Evolutionary conservation across 1,140 invertebrate genomes (phyloP).

Genomic region (Maconellicoccus hirsutus): DNA sequence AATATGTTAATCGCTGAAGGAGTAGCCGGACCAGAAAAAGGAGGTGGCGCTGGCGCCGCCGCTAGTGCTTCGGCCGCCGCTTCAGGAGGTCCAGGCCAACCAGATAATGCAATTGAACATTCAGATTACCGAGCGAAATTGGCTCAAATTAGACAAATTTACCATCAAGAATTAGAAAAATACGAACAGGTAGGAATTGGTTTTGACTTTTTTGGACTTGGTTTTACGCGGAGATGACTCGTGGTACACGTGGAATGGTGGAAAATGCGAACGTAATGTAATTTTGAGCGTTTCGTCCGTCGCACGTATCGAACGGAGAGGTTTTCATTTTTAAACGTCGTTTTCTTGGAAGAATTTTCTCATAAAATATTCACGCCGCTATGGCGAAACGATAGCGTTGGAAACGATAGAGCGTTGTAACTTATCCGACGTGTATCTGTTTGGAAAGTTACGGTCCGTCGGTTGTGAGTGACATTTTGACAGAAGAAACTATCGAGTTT

Average conservation of each 20-base stretch:
- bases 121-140: constrained; percentile 98
- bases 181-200: constrained; percentile 70
- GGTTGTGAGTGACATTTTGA: constrained; percentile 22
- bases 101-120: constrained; percentile 96
- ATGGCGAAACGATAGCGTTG: background rate
- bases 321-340: no score
- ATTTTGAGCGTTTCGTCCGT: no score
- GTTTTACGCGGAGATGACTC: no score
- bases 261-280: no score
- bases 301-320: background rate
- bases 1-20: constrained; percentile 99
- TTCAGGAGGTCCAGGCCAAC: constrained; percentile 56
- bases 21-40: constrained; percentile 95
- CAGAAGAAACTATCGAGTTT: constrained; percentile 16
- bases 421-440: constrained; percentile 18
- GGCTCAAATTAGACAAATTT: constrained; percentile 97
- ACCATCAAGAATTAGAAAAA: constrained; percentile 98
- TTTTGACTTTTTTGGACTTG: background rate
- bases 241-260: no score
- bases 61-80: constrained; percentile 83
- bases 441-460: constrained; percentile 18
- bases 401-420: constrained; percentile 16
- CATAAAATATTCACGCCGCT: background rate
- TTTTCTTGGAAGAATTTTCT: background rate
- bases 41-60: constrained; percentile 80